These are phyloP conservation scores for Stegodyphus dumicola DNA, from an alignment of 1,140 invertebrate genomes.

Conservation along the genomic window DNA sequence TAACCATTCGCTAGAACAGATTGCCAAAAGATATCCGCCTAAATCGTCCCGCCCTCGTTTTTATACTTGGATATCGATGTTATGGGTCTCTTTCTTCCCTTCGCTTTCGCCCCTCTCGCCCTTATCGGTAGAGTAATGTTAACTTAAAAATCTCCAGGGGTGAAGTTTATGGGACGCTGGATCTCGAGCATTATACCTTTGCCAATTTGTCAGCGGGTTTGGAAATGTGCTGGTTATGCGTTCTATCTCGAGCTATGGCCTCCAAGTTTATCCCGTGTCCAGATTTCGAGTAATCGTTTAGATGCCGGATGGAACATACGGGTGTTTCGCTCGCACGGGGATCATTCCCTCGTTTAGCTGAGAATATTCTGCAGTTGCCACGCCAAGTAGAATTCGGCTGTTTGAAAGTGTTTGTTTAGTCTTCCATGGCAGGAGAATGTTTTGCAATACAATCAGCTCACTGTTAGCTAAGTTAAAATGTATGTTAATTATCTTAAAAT, in stretches of 20 bases:
- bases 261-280: conserved; percentile 35
- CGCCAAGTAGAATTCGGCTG: too few relatives aligned
- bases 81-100: neutral
- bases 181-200: conserved; percentile 30
- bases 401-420: too few relatives aligned
- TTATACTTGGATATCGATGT: neutral
- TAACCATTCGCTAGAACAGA: conserved; percentile 24
- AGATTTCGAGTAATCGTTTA: conserved; percentile 42
- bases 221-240: conserved; percentile 49
- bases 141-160: conserved; percentile 45
- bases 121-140: conserved; percentile 40
- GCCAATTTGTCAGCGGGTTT: conserved; percentile 51
- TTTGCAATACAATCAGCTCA: too few relatives aligned
- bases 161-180: conserved; percentile 35
- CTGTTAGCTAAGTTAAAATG: too few relatives aligned
- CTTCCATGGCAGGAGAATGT: too few relatives aligned
- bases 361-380: too few relatives aligned
- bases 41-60: neutral
- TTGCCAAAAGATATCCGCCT: conserved; percentile 17
- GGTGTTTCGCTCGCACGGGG: neutral
- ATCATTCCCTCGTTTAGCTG: too few relatives aligned
- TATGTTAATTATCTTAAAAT: too few relatives aligned
- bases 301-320: conserved; percentile 12
- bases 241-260: conserved; percentile 19
- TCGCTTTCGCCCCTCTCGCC: neutral